Percentiles rank a stretch among this genome's conserved stretches.
These are phyloP conservation scores for Chrysopa pallens DNA, from an alignment of 1,140 invertebrate genomes.

Conservation along the genomic window DNA sequence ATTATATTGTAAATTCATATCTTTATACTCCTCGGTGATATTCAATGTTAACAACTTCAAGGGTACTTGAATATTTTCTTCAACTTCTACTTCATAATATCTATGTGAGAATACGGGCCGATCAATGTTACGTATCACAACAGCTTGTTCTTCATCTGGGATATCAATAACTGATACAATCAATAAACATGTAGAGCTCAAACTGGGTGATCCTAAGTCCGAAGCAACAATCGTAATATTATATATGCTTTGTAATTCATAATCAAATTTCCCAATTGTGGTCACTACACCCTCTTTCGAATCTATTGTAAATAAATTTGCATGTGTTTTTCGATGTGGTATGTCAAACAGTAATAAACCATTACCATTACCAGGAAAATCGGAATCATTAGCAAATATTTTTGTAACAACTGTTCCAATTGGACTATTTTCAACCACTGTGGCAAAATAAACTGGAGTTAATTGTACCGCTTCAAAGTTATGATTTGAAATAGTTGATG, in stretches of 20 bases:
- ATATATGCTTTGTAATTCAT: slow-evolving; percentile 40
- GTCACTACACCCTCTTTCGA: slow-evolving; percentile 63
- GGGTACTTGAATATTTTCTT: slow-evolving; percentile 52
- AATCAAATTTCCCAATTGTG: slow-evolving; percentile 53
- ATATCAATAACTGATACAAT: slow-evolving; percentile 44
- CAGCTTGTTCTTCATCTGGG: slow-evolving; percentile 30
- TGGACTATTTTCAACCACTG: slow-evolving; percentile 44
- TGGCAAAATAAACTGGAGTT: slow-evolving; percentile 50
- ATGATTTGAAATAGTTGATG: slow-evolving; percentile 25
- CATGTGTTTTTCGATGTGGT: slow-evolving; percentile 33
- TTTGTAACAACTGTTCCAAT: slow-evolving; percentile 47
- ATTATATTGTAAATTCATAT: slow-evolving; percentile 34
- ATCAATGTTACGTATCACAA: slow-evolving; percentile 10
- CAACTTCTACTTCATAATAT: slow-evolving; percentile 60
- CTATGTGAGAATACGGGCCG: slow-evolving; percentile 47
- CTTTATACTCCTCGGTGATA: slow-evolving; percentile 35
- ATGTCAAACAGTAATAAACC: slow-evolving; percentile 59
- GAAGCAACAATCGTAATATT: slow-evolving; percentile 67
- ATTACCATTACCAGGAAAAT: slow-evolving; percentile 67
- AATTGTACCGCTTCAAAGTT: slow-evolving; percentile 22
- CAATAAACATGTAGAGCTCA: slow-evolving; percentile 58
- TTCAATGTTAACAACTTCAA: slow-evolving; percentile 49
- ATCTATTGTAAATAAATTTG: slow-evolving; percentile 57
- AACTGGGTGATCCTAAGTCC: slow-evolving; percentile 62
- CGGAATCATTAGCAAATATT: slow-evolving; percentile 68